These are phyloP conservation scores for Coreius guichenoti DNA, from an alignment of 2,797 vertebrate genomes.

Conservation along the genomic window DNA sequence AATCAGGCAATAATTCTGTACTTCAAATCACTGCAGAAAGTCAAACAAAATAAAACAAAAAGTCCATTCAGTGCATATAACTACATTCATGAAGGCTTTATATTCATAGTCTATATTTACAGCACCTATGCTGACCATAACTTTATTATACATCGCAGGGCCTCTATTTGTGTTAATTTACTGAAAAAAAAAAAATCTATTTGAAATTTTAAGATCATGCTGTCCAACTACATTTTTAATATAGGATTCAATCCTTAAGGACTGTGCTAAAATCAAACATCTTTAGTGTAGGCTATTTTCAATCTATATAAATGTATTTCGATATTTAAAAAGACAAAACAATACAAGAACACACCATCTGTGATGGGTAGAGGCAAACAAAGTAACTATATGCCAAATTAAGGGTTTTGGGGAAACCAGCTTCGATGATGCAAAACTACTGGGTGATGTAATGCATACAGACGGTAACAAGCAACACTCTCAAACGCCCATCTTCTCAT, in stretches of 20 bases:
- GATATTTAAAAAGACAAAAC: background rate
- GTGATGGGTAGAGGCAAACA: constrained; percentile 17
- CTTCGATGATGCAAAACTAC: constrained; percentile 6
- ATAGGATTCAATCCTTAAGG: background rate
- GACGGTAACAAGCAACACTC: background rate
- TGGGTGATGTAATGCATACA: background rate
- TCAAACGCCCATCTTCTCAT: background rate
- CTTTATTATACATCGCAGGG: constrained; percentile 50
- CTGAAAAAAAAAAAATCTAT: constrained; percentile 64
- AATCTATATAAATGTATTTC: background rate
- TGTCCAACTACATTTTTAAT: constrained; percentile 8
- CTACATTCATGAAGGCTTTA: constrained; percentile 83
- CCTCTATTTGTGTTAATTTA: constrained; percentile 17
- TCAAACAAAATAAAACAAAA: constrained; percentile 57
- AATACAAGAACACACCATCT: constrained; percentile 7
- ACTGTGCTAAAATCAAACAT: constrained; percentile 3
- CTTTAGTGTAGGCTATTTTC: constrained; percentile 40
- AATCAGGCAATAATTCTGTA: constrained; percentile 80
- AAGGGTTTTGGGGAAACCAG: background rate
- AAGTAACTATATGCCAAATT: constrained; percentile 5
- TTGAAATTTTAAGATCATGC: constrained; percentile 44
- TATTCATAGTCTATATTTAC: constrained; percentile 73
- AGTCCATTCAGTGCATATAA: constrained; percentile 83
- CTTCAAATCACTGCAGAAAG: constrained; percentile 76
- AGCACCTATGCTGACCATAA: constrained; percentile 63